Conservation (phyloP, 2,797 vertebrate genomes). For the Triplophysa bombifrons region DNA sequence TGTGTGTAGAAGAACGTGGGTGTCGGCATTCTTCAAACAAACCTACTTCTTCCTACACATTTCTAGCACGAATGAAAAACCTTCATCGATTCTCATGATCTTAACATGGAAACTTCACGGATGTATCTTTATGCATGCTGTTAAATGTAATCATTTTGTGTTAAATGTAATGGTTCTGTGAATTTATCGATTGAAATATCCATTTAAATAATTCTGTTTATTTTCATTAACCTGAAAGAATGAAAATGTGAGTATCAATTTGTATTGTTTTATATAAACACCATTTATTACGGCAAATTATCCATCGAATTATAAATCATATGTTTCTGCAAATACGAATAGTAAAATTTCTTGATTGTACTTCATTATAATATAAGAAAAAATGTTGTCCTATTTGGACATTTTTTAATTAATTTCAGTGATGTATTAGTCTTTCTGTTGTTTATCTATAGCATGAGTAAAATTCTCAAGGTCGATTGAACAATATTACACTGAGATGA, state of each 20-base stretch:
- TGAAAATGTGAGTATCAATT: slow-evolving; percentile 15
- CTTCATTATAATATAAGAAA: neutral
- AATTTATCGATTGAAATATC: neutral
- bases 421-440: neutral
- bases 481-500: neutral
- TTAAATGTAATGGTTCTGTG: neutral
- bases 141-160: neutral
- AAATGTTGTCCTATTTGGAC: too few species aligned
- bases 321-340: slow-evolving; percentile 6
- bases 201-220: slow-evolving; percentile 9
- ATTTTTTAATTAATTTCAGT: neutral
- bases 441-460: neutral
- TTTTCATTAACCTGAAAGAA: neutral
- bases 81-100: slow-evolving; percentile 46
- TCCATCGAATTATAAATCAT: neutral
- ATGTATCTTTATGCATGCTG: slow-evolving; percentile 7
- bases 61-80: slow-evolving; percentile 44
- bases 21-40: slow-evolving; percentile 82
- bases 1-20: slow-evolving; percentile 89
- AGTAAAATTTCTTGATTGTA: neutral
- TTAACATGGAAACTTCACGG: slow-evolving; percentile 27
- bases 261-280: slow-evolving; percentile 1
- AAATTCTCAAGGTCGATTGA: neutral
- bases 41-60: slow-evolving; percentile 69
- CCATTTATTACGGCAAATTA: neutral